phyloP scores from a whole-genome alignment of 1,140 invertebrate species.

The Glomeris maerens region DNA sequence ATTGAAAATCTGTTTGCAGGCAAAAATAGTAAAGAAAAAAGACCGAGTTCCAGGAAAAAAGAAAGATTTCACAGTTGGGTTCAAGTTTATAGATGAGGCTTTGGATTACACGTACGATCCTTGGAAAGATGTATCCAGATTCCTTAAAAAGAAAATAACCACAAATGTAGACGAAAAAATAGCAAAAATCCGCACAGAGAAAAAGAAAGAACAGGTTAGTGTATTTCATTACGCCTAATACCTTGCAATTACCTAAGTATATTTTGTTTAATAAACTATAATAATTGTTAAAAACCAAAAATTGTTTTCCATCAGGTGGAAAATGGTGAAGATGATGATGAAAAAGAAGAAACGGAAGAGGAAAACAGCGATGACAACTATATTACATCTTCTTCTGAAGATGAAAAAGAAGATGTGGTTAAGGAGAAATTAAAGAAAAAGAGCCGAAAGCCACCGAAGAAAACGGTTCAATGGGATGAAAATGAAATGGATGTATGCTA shows the following conservation, averaged over 20 bases:
- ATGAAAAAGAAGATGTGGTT: slow-evolving; percentile 13
- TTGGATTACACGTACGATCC: slow-evolving; percentile 63
- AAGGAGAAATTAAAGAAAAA: slow-evolving; percentile 24
- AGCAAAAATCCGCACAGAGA: slow-evolving; percentile 41
- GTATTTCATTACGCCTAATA: neutral
- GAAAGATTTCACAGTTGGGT: slow-evolving; percentile 54
- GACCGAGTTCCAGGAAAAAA: slow-evolving; percentile 39
- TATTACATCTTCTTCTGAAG: neutral
- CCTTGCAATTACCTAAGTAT: neutral
- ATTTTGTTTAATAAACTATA: neutral
- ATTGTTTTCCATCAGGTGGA: neutral
- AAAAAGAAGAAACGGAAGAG: slow-evolving; percentile 14
- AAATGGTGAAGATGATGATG: slow-evolving; percentile 6
- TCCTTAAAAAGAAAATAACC: slow-evolving; percentile 61
- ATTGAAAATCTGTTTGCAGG: slow-evolving; percentile 37
- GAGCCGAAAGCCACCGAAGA: slow-evolving; percentile 11
- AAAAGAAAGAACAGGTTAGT: slow-evolving; percentile 24
- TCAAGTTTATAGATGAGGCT: slow-evolving; percentile 53
- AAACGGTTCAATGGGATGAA: slow-evolving; percentile 1
- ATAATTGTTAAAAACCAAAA: neutral
- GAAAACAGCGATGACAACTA: slow-evolving; percentile 1
- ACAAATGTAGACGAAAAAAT: slow-evolving; percentile 76
- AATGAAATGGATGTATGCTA: slow-evolving; percentile 17
- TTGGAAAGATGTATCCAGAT: slow-evolving; percentile 73
- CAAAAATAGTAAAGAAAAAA: slow-evolving; percentile 60